Conservation (phyloP, 2,888 invertebrate species). For the Acleris laterana region DNA sequence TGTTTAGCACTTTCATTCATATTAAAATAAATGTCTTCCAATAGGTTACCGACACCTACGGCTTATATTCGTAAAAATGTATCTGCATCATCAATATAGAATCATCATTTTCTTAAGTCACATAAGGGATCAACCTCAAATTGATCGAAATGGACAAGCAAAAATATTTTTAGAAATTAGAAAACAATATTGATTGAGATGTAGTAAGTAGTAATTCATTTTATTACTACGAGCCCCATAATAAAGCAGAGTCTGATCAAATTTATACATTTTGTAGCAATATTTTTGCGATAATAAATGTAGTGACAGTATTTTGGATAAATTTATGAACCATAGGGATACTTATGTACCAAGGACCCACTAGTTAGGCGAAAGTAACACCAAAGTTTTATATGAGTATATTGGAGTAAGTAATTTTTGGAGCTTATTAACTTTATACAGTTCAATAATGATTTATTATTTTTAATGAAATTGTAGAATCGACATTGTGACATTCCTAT, state of each 20-base stretch:
- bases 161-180: constrained; percentile 2
- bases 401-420: constrained; percentile 59
- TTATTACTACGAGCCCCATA: constrained; percentile 53
- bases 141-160: constrained; percentile 2
- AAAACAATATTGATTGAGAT: constrained; percentile 4
- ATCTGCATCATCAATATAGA: constrained; percentile 26
- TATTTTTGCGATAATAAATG: constrained; percentile 74
- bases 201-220: constrained; percentile 37
- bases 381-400: constrained; percentile 70
- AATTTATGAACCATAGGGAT: constrained; percentile 66
- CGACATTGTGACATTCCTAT: constrained; percentile 35
- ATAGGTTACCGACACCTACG: constrained; percentile 69
- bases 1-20: constrained; percentile 46
- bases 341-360: constrained; percentile 67
- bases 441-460: constrained; percentile 43
- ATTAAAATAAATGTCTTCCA: constrained; percentile 79
- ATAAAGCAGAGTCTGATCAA: constrained; percentile 61
- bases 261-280: constrained; percentile 71
- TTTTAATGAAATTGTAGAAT: constrained; percentile 19
- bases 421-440: constrained; percentile 71
- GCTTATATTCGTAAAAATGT: constrained; percentile 43
- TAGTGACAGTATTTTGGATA: constrained; percentile 79
- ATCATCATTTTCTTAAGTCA: constrained; percentile 9
- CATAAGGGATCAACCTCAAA: constrained; percentile 62
- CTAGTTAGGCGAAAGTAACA: constrained; percentile 76